A percentile compares a stretch with the other conserved stretches of the same genome.
Evolutionary conservation across 2,113 vertebrate species (phyloP).

Genomic region (Daboia siamensis): DNA sequence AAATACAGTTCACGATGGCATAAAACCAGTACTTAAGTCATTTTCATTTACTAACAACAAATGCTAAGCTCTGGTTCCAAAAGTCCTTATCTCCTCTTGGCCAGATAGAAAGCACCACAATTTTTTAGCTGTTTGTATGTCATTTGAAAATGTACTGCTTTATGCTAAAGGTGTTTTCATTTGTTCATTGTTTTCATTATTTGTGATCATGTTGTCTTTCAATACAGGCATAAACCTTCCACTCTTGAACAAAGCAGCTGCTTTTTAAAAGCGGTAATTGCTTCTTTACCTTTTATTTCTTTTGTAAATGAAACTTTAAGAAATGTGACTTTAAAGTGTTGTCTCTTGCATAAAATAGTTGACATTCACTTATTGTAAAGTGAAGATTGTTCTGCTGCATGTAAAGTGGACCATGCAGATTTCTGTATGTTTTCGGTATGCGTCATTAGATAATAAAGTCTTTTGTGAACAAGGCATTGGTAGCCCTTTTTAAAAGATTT

Average conservation of each 20-base stretch:
- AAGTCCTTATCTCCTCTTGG: slow-evolving; percentile 76
- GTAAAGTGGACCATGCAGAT: slow-evolving; percentile 81
- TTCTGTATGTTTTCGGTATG: slow-evolving; percentile 87
- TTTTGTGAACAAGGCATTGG: slow-evolving; percentile 86
- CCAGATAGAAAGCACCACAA: slow-evolving; percentile 65
- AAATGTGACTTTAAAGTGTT: slow-evolving; percentile 80
- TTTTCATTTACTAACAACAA: slow-evolving; percentile 75
- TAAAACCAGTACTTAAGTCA: slow-evolving; percentile 64
- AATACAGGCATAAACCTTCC: slow-evolving; percentile 91
- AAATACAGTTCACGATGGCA: slow-evolving; percentile 72
- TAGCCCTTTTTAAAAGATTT: slow-evolving; percentile 82
- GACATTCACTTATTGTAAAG: slow-evolving; percentile 85
- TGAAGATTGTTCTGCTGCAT: slow-evolving; percentile 84
- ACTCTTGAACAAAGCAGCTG: slow-evolving; percentile 92
- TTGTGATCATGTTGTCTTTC: slow-evolving; percentile 94
- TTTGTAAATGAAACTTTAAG: slow-evolving; percentile 85
- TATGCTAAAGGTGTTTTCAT: slow-evolving; percentile 80
- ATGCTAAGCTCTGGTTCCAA: slow-evolving; percentile 68
- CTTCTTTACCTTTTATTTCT: slow-evolving; percentile 92
- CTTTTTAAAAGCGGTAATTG: slow-evolving; percentile 96
- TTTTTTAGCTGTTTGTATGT: slow-evolving; percentile 82
- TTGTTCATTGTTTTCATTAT: slow-evolving; percentile 83
- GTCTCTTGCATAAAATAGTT: slow-evolving; percentile 84
- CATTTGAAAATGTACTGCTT: slow-evolving; percentile 83
- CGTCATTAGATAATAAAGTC: slow-evolving; percentile 88